Percentiles rank a stretch among this genome's conserved stretches.
phyloP scores from a whole-genome alignment of 2,888 invertebrate genomes.

The Hirtodrosophila alboralis region DNA sequence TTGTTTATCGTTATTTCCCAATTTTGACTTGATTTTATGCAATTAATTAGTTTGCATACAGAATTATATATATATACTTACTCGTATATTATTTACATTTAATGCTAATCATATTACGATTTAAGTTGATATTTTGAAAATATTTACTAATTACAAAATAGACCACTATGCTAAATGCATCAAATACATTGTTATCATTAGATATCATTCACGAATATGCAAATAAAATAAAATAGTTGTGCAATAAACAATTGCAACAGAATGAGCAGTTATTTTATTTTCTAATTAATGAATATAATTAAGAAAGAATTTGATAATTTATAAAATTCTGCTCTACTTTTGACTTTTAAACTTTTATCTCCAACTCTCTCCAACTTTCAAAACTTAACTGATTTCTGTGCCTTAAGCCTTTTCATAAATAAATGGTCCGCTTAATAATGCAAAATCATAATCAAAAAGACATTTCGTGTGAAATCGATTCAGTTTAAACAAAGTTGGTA shows the following conservation, averaged over 20 bases:
- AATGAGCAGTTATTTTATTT: slow-evolving; percentile 1
- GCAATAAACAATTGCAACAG: slow-evolving; percentile 44
- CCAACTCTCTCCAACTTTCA: too few relatives aligned
- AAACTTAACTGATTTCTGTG: too few relatives aligned
- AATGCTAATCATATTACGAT: slow-evolving; percentile 38
- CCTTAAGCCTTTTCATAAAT: too few relatives aligned
- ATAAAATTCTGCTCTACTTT: too few relatives aligned
- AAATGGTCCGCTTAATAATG: too few relatives aligned
- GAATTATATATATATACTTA: slow-evolving; percentile 25
- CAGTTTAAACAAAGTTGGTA: too few relatives aligned
- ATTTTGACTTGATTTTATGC: slow-evolving; percentile 8
- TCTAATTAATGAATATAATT: too few relatives aligned
- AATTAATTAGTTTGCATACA: slow-evolving; percentile 18
- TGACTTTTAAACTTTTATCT: too few relatives aligned
- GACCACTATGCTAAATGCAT: slow-evolving; percentile 45
- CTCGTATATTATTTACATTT: slow-evolving; percentile 39
- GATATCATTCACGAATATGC: slow-evolving; percentile 56
- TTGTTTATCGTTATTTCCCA: slow-evolving; percentile 13
- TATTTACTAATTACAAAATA: slow-evolving; percentile 44
- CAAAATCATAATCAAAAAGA: too few relatives aligned
- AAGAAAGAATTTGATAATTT: too few relatives aligned
- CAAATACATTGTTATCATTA: slow-evolving; percentile 55
- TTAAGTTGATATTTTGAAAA: slow-evolving; percentile 48
- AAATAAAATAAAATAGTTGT: slow-evolving; percentile 56
- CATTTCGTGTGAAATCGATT: too few relatives aligned